These are phyloP conservation scores for Microplitis manilae DNA, from an alignment of 2,888 invertebrate genomes.

Conservation along the genomic window DNA sequence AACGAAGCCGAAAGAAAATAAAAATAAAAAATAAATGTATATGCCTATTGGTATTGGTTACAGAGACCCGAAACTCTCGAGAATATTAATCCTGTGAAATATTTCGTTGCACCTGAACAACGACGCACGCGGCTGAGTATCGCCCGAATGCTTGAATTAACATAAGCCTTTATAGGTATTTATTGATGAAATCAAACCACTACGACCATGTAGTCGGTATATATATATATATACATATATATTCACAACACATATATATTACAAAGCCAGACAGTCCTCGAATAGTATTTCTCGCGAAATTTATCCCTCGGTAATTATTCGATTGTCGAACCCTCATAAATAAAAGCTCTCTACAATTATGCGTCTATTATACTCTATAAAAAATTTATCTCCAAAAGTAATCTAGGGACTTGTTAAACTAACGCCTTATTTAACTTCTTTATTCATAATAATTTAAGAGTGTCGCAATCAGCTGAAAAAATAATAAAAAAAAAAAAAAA, in stretches of 20 bases:
- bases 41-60: constrained; percentile 5
- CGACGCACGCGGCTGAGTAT: constrained; percentile 38
- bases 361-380: neutral
- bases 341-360: neutral
- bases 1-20: neutral
- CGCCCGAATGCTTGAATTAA: constrained; percentile 49
- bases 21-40: neutral
- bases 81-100: constrained; percentile 58
- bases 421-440: neutral
- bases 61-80: neutral
- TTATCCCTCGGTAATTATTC: neutral
- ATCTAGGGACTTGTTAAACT: neutral
- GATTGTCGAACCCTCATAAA: neutral
- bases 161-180: constrained; percentile 56
- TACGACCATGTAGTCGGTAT: neutral
- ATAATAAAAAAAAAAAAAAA: constrained; percentile 45
- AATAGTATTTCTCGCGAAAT: neutral
- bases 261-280: neutral
- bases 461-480: neutral
- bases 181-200: constrained; percentile 47
- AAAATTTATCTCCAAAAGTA: neutral
- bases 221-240: too few species aligned
- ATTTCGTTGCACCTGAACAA: constrained; percentile 46
- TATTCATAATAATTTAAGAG: neutral
- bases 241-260: neutral